These are phyloP conservation scores for Acanthosepion esculentum DNA, from an alignment of 2,888 invertebrate genomes.

Conservation along the genomic window DNA sequence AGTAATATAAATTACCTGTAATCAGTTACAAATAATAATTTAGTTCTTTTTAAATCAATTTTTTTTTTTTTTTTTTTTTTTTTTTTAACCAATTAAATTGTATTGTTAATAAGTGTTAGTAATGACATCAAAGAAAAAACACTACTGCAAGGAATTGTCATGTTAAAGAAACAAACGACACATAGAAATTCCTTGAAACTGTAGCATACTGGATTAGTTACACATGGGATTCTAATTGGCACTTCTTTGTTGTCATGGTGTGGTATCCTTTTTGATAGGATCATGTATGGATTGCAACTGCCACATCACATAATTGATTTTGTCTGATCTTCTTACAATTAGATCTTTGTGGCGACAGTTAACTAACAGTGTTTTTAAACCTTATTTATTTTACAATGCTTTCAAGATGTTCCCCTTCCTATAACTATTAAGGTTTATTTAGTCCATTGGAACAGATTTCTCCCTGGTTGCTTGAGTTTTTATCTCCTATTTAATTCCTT, in stretches of 20 bases:
- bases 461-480: slow-evolving; percentile 13
- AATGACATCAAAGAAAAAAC: no score
- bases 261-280: no score
- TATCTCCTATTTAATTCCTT: background rate
- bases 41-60: background rate
- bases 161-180: no score
- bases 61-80: no score
- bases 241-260: no score
- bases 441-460: background rate
- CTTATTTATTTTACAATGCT: background rate
- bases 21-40: background rate
- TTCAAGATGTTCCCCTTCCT: background rate
- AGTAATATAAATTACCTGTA: background rate
- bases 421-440: background rate
- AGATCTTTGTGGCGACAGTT: background rate
- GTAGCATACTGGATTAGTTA: no score
- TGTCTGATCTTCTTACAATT: background rate
- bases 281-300: background rate
- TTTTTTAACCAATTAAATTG: no score
- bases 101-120: no score
- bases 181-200: no score
- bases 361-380: background rate
- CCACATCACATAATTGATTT: background rate
- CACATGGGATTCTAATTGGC: no score
- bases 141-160: no score